These are phyloP conservation scores for Illadopsis cleaveri DNA, from an alignment of 2,113 vertebrate genomes.

Conservation along the genomic window DNA sequence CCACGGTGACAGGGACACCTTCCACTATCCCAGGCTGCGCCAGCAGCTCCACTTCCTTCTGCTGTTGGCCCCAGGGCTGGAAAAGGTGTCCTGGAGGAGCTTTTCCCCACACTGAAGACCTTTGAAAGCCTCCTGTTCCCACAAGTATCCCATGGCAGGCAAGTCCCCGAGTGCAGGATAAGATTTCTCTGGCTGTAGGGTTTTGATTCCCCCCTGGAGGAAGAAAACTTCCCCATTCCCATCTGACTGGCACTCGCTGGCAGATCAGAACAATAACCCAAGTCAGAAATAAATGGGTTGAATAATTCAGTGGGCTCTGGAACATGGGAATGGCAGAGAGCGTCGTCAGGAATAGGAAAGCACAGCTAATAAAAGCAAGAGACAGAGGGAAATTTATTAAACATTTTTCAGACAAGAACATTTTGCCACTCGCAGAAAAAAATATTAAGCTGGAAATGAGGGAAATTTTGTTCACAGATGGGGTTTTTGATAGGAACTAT, in stretches of 20 bases:
- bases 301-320: conserved; percentile 55
- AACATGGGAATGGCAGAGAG: neutral
- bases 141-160: neutral
- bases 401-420: conserved; percentile 39
- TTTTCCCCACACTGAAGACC: neutral
- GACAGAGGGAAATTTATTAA: conserved; percentile 49
- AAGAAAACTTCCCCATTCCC: neutral
- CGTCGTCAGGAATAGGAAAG: conserved; percentile 23
- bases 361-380: conserved; percentile 22
- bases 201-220: neutral
- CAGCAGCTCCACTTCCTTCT: neutral
- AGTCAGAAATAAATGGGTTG: conserved; percentile 48
- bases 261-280: neutral
- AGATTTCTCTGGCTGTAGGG: neutral
- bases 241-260: neutral
- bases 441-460: conserved; percentile 5
- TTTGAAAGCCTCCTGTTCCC: neutral
- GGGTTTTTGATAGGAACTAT: neutral
- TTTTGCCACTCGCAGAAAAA: neutral
- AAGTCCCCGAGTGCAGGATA: neutral
- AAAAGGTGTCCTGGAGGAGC: neutral
- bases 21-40: neutral
- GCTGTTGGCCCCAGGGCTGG: neutral
- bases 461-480: conserved; percentile 4
- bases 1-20: neutral